Evolutionary conservation across 2,797 vertebrate genomes (phyloP), one percentile per base, ranked within the genome.

Genomic region (Micropoecilia bifurca): DNA sequence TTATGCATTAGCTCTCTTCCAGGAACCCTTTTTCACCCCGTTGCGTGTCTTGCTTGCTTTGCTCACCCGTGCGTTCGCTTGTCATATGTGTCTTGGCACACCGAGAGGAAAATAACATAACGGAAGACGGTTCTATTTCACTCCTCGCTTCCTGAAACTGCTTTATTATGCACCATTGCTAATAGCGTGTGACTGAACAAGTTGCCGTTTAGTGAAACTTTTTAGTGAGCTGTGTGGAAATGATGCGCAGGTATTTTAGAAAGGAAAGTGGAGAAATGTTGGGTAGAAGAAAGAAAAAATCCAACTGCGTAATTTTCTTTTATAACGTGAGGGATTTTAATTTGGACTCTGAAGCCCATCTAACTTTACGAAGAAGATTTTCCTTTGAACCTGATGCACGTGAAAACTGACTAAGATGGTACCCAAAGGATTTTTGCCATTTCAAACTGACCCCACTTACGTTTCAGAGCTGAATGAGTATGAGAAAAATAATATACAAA

Each of bases 171-270:
- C 84, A 30, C 39, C 61, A 39, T 75, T 76, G 87, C 82, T 93
- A 92, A 94, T 91, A 87, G 85, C 85, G 83, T 87, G 88, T 91
- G 88, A 93, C 88, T 89, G 78, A 90, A 89, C 85, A 92, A 93
- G 88, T 85, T 88, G 82, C 83, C 78, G 82, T 87, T 88, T 80
- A 78, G 71, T 80, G 74, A 77, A 87, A 92, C 75, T 83, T 87
- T 82, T 78, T 75, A 72, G 78, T 30, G 71, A 84, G 73, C 50
- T 73, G 76, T 61, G 47, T 75, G 78, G 59, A 85, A 92, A 88
- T 86, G 80, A 79, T 88, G 80, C 73, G 76, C 55, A 74, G 73
- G 59, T 78, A 75, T 81, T 88, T 77, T 33, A 45, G 63, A 59
- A 80, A 76, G 66, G 50, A 81, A 78, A 79, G 77, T 74, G 30